Evolutionary conservation across 2,888 invertebrate genomes (phyloP), one percentile per base, ranked within the genome.

Genomic region (Lasioglossum calceatum): DNA sequence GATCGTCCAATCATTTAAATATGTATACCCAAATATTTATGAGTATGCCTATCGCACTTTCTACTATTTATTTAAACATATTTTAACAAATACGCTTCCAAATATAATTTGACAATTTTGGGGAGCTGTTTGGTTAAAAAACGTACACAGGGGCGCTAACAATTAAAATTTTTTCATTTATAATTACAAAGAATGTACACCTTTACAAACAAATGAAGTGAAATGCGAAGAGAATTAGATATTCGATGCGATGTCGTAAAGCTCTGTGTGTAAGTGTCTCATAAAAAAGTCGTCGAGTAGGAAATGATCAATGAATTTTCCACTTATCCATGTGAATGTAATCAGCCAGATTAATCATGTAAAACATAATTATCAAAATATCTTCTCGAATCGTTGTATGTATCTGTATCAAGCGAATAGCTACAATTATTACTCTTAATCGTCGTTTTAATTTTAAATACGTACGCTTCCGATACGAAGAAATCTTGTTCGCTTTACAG

Each of bases 161-260:
- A 92, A 92, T 92, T 81, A 91, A 92, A 91, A 88, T 90, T 84
- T 89, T 89, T 91, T 92, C 90, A 92, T 92, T 92, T 91, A 91
- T 87, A 91, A 88, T 93, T 92, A 92, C 91, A 93, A 92, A 92
- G 89, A 92, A 93, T 93, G 92, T 92, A 93, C 92, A 92, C 79
- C 76, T 86, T 92, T 89, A 89, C 87, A 91, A 92, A 92, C 85
- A 91, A 92, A 90, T 87, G 88, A 92, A 90, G 88, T 87, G 84
- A 90, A 89, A 90, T 88, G 84, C 84, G 79, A 85, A 84, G 84
- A 90, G 77, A 92, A 91, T 84, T 87, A 89, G 73, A 92, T 84
- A 88, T 84, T 86, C 71, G 84, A 86, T 87, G 79, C 76, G 79
- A 89, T 85, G 82, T 82, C 79, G 81, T 83, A 86, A 88, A 89